phyloP scores from a whole-genome alignment of 2,888 invertebrate genomes.

The Alsophila aescularia region DNA sequence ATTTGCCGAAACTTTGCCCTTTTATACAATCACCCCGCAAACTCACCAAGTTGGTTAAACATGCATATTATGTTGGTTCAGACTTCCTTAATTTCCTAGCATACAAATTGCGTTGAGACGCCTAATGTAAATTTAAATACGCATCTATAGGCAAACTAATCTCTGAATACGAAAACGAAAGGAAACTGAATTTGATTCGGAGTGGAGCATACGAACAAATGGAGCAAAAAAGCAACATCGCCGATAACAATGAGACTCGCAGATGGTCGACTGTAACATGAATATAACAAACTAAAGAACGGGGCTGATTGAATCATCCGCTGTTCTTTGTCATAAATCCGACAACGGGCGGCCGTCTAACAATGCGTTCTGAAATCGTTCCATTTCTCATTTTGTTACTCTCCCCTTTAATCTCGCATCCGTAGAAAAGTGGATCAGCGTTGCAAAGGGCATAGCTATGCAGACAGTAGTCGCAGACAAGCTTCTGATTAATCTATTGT shows the following conservation, averaged over 20 bases:
- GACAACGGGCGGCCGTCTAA: conserved; percentile 79
- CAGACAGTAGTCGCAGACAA: conserved; percentile 66
- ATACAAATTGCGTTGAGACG: conserved; percentile 8
- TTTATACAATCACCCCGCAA: conserved; percentile 55
- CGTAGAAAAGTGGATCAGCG: conserved; percentile 83
- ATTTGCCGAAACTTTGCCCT: conserved; percentile 72
- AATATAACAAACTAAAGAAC: conserved; percentile 84
- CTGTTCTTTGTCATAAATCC: conserved; percentile 84
- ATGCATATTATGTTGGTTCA: conserved; percentile 28
- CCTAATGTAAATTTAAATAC: not conserved
- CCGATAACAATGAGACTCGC: conserved; percentile 73
- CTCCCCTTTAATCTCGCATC: conserved; percentile 84
- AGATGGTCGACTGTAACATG: conserved; percentile 72
- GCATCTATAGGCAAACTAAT: not conserved
- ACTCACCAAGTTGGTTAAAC: conserved; percentile 37
- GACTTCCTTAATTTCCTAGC: conserved; percentile 14
- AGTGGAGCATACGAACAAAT: conserved; percentile 51
- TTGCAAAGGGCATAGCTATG: conserved; percentile 81
- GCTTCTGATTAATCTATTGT: conserved; percentile 79
- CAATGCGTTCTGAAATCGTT: conserved; percentile 84
- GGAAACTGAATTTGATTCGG: conserved; percentile 34
- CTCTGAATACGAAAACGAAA: conserved; percentile 29
- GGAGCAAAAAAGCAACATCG: conserved; percentile 65
- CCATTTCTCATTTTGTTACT: conserved; percentile 84
- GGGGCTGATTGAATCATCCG: conserved; percentile 83